phyloP scores from a whole-genome alignment of 2,113 vertebrate species.

The Macroglossus sobrinus region DNA sequence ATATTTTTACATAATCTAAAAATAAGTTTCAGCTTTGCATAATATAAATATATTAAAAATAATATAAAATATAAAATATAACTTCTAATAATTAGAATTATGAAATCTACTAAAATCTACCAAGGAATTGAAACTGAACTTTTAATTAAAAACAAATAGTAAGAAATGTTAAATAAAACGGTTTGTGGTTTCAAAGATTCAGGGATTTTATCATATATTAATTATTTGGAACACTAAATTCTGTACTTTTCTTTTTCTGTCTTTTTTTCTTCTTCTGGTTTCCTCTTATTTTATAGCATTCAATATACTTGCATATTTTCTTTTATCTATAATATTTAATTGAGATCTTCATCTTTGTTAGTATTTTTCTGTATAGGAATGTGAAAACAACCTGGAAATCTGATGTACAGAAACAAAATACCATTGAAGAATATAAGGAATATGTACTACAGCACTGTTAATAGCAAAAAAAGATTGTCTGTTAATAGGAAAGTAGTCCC shows the following conservation, averaged over 20 bases:
- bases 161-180: not conserved
- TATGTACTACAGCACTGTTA: not conserved
- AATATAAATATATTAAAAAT: not conserved
- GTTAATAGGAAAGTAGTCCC: not conserved
- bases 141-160: not conserved
- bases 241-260: not conserved
- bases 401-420: not conserved
- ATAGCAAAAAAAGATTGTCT: not conserved
- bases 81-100: not conserved
- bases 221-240: not conserved
- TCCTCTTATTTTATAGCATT: not conserved
- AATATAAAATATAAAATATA: not conserved
- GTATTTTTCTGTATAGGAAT: not conserved
- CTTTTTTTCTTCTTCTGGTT: not conserved
- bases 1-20: not conserved
- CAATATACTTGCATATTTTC: not conserved
- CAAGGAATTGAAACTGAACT: not conserved
- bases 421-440: fast-evolving
- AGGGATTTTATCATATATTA: not conserved
- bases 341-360: not conserved
- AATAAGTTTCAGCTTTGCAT: not conserved
- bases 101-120: not conserved
- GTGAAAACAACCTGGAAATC: not conserved
- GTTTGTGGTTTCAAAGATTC: not conserved
- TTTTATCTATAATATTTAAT: not conserved